Evolutionary conservation across 2,113 vertebrate genomes (phyloP), one percentile per base, ranked within the genome.

Genomic region (Etheostoma cragini): DNA sequence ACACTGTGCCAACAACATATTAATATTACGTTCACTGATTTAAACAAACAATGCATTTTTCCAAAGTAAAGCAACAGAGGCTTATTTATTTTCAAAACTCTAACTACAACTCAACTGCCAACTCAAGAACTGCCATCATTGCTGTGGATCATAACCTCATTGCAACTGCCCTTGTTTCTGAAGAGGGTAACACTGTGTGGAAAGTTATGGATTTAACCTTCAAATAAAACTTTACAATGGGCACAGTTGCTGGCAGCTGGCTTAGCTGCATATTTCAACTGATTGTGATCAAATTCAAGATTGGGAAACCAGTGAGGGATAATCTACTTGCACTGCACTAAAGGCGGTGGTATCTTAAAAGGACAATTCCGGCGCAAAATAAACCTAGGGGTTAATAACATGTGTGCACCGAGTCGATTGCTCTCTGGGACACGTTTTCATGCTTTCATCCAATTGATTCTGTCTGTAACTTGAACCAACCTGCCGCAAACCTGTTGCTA

Each of bases 181-280:
- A 65, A 66, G 16, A 76, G 46, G 47, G 66, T 16, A 15, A 52
- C 35, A 60, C 11, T 26, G 24, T 54, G 60, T 5, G 33, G 60
- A 57, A 70, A 71, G 66, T 76, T 79, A 24, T 13, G 1, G 62
- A 53, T 76, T 77, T 57, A 72, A 69, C 38, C 67, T 80, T 80
- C 30, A 69, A 60, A 73, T 57, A 73, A 80, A 73, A 38, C 45
- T 80, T 69, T 72, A 68, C 14, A 26, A 53, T 4, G 33, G 54
- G 26, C 65, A 49, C 3, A 4, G 3, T 50, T 62, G 15, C 49
- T 54, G 42, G 72, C 13, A 64, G 56, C 13, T 1, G 46, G 49
- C 7, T 53, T 46, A 42, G 24, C 54, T 58, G n/a, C 30, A 42
- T 14, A 57, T 76, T 68, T 53, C 49, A 56, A 21, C 38, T 26